Evolutionary conservation across 2,113 vertebrate genomes (phyloP).

Genomic region (Chaenogobius annularis): DNA sequence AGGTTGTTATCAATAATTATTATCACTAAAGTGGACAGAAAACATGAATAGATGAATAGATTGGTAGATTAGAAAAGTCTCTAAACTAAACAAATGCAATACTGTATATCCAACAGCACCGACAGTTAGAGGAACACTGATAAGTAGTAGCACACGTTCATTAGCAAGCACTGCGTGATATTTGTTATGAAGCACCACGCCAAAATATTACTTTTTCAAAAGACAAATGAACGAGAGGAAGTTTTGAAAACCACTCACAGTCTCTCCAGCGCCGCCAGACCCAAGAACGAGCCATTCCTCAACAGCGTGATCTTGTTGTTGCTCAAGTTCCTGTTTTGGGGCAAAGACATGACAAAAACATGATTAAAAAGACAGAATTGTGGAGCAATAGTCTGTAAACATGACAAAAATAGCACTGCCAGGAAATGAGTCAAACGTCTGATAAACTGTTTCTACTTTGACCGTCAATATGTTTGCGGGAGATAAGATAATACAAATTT

Average conservation of each 20-base stretch:
- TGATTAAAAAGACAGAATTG: constrained; percentile 28
- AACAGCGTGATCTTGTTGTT: constrained; percentile 86
- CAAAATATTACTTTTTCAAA: background rate
- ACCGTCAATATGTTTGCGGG: constrained; percentile 44
- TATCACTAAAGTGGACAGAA: too few relatives aligned
- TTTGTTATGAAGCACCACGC: background rate
- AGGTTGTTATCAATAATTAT: too few relatives aligned
- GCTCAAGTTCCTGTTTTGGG: constrained; percentile 82
- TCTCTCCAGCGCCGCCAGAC: constrained; percentile 82
- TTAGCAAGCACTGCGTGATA: background rate
- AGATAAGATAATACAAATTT: constrained; percentile 57
- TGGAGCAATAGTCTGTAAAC: constrained; percentile 19
- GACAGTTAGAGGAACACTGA: too few relatives aligned
- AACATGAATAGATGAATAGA: too few relatives aligned
- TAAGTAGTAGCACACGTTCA: too few relatives aligned
- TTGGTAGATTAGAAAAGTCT: too few relatives aligned
- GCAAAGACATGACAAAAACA: constrained; percentile 50
- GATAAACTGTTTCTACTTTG: constrained; percentile 49
- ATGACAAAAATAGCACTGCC: constrained; percentile 24
- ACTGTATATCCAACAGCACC: too few relatives aligned
- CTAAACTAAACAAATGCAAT: too few relatives aligned
- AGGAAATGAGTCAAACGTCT: constrained; percentile 31
- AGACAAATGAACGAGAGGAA: background rate
- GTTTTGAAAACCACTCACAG: constrained; percentile 74
- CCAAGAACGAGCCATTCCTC: constrained; percentile 84